phyloP scores from a whole-genome alignment of 2,797 vertebrate genomes.

The Brotogeris chrysoptera region DNA sequence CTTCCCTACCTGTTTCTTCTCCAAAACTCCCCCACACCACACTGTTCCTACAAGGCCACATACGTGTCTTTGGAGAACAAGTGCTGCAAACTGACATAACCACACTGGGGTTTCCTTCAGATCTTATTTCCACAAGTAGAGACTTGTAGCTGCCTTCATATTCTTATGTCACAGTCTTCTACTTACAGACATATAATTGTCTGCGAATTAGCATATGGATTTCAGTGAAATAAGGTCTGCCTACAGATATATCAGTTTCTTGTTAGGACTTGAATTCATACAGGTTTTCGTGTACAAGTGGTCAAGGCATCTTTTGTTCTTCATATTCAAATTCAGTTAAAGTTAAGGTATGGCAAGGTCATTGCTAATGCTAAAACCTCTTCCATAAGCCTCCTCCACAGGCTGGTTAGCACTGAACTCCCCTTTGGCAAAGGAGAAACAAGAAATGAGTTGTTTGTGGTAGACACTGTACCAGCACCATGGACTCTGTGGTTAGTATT shows the following conservation, averaged over 20 bases:
- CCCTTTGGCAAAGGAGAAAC: background rate
- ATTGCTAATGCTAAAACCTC: background rate
- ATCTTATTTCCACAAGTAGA: background rate
- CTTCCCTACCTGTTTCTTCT: background rate
- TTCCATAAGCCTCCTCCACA: fast-evolving
- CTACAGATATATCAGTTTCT: fast-evolving
- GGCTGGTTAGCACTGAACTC: background rate
- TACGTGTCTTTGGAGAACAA: background rate
- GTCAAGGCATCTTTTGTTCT: background rate
- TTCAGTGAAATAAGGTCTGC: background rate
- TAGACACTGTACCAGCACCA: background rate
- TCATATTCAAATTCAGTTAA: background rate
- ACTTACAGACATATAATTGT: fast-evolving
- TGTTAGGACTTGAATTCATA: background rate
- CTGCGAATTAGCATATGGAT: background rate
- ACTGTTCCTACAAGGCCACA: background rate
- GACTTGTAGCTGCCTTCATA: background rate
- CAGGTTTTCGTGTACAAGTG: fast-evolving
- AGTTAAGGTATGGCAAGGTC: background rate
- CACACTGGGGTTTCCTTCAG: background rate
- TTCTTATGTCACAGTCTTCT: fast-evolving
- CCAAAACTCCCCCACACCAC: background rate
- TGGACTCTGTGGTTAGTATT: background rate
- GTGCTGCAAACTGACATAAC: background rate
- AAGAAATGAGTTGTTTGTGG: background rate